Base-by-base conservation (phyloP, 2,888 invertebrate genomes). In the Xylocampa areola region DNA sequence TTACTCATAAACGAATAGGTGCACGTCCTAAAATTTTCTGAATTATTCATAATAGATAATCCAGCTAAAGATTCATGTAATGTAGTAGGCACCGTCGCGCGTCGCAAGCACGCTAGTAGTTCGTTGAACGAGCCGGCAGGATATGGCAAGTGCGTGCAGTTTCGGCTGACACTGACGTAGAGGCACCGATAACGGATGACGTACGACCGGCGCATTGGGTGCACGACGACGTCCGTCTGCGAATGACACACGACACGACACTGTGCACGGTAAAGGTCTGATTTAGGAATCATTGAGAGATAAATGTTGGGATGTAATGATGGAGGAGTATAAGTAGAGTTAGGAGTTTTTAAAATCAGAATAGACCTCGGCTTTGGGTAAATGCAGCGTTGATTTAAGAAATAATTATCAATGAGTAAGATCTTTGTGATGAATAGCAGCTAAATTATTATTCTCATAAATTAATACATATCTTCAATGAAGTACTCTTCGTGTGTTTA, bases 161-260 rank as follows among this genome's bases (percentile, higher is more conserved):
- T 63, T 43, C 58, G 66, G 60, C 77, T 82, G 90, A 88, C 89
- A 86, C 77, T 89, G 89, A 91, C 90, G 82, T 82, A 91, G 80
- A 81, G 71, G 53, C 68, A 77, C 78, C 85, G 89, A 90, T 91
- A 91, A 88, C 83, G 80, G 76, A 88, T 92, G 92, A 92, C 87
- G 83, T 86, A 90, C 78, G 85, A 79, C 80, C 67, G 76, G 70
- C 72, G 75, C 81, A 82, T 70, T 86, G 90, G 90, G 90, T 90
- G 89, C 89, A 75, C 76, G 70, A 75, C 76, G 70, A 81, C 75
- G 79, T 81, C 79, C 78, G 85, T 81, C 77, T 77, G 81, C 75
- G 77, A 68, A 77, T 88, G 77, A 73, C 71, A 65, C 51, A 68
- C 67, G 49, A 55, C 65, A 68, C 49, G 69, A 47, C 49, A 65